Evolutionary conservation across 2,888 invertebrate genomes (phyloP).

Genomic region (Heliconius hortense): DNA sequence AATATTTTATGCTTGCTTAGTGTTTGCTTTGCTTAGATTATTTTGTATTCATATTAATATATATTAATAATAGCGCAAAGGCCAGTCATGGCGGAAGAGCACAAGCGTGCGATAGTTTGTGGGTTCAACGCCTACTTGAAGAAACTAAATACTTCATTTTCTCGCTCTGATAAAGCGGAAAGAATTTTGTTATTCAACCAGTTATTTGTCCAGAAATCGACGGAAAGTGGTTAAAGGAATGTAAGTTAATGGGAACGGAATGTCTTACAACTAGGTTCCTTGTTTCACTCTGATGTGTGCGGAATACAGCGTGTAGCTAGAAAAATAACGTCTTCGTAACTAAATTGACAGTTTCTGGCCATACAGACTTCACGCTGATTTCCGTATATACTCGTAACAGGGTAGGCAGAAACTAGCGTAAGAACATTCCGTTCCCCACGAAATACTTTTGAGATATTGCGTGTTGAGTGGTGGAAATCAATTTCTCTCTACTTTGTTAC

Average conservation of each 20-base stretch:
- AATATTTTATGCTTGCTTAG: conserved; percentile 9
- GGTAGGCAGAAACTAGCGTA: no score
- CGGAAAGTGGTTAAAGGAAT: not conserved
- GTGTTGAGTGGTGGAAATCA: no score
- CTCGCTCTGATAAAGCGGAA: not conserved
- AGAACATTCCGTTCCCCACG: no score
- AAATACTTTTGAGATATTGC: no score
- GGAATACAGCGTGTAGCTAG: not conserved
- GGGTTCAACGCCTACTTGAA: not conserved
- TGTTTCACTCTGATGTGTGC: not conserved
- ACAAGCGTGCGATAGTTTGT: not conserved
- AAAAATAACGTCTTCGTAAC: no score
- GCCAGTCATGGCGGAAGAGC: no score
- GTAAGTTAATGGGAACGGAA: not conserved
- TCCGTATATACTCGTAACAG: no score
- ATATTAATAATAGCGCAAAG: not conserved
- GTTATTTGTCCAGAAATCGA: not conserved
- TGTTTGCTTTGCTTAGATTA: not conserved
- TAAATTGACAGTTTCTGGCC: no score
- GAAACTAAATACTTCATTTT: not conserved
- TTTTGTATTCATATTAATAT: not conserved
- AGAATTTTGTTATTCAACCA: not conserved
- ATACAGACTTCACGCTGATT: no score
- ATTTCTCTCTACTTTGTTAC: no score
- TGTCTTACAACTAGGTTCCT: not conserved